Evolutionary conservation across 2,888 invertebrate species (phyloP), one percentile per base, ranked within the genome.

Genomic region (Drosophila pseudotalamancana): DNA sequence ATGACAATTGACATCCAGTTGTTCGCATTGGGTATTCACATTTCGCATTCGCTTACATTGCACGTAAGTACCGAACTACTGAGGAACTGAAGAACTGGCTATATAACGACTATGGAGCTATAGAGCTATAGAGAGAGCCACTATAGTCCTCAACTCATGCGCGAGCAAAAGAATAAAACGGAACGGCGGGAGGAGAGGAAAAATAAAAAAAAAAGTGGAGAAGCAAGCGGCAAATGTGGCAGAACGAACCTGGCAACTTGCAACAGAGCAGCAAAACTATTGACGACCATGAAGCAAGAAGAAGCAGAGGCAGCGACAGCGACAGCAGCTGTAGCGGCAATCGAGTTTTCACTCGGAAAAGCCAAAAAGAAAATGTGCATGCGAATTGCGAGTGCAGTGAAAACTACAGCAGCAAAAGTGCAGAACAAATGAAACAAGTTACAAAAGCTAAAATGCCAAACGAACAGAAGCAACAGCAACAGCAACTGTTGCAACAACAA

Each of bases 371-470:
- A 62, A 63, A 66, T 55, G 68, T 55, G 39, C 64, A 55, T 74
- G 54, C 43, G 72, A 66, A 65, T n/a, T 61, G 61, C 39, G 48
- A 51, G 23, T 27, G 43, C 51, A 42, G 51, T 43, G 54, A 56
- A 67, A 71, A 63, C 50, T 77, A 69, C 72, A 48, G 74, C 72
- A 77, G 74, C 72, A 77, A 83, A 72, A 73, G 81, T 81, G 81
- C 77, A 63, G 70, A 84, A 81, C 81, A 81, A 81, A 81, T 81
- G 81, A 59, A 62, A 80, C 78, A 80, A 81, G 66, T 71, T 83
- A 61, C 81, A 81, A 67, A 81, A 83, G 80, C 84, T 83, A 83
- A 83, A 80, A 81, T 83, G 84, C 64, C 80, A 81, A 62, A 64
- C 69, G 48, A 66, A 75, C 75, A 72, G 42, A 27, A 56, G 19